Conservation (phyloP, 2,888 invertebrate genomes). For the Xestoiulus laeticollis region DNA sequence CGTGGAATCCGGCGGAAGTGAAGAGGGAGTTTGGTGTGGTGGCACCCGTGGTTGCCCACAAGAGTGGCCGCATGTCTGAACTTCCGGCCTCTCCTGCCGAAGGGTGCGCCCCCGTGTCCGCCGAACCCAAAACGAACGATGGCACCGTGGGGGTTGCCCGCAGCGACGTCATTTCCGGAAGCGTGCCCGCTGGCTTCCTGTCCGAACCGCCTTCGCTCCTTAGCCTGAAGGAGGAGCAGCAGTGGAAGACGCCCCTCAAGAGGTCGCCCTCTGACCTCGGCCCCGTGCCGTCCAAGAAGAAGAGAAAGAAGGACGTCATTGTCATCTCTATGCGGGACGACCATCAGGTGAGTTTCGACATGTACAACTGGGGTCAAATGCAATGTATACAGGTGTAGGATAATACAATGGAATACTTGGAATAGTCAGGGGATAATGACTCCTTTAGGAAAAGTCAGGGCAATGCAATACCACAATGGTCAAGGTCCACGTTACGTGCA, state of each 20-base stretch:
- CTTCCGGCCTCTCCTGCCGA: constrained; percentile 46
- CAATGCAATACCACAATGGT: too few relatives aligned
- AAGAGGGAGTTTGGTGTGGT: not conserved
- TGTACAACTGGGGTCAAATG: too few relatives aligned
- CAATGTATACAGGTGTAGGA: too few relatives aligned
- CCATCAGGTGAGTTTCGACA: constrained; percentile 42
- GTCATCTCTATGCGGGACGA: constrained; percentile 52
- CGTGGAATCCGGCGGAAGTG: not conserved
- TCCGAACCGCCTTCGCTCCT: not conserved
- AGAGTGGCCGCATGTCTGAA: not conserved
- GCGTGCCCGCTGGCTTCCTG: not conserved
- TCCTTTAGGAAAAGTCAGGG: too few relatives aligned
- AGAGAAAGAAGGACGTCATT: constrained; percentile 51
- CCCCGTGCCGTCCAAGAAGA: constrained; percentile 38
- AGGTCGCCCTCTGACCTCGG: not conserved
- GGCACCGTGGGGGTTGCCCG: not conserved
- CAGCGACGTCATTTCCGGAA: not conserved
- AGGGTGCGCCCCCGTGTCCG: constrained; percentile 20
- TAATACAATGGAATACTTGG: too few relatives aligned
- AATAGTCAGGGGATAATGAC: too few relatives aligned
- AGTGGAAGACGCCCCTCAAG: constrained; percentile 48
- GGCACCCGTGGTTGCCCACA: constrained; percentile 34
- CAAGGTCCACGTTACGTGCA: too few relatives aligned
- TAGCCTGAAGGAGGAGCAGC: constrained; percentile 8
- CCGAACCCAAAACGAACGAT: constrained; percentile 11